Percentiles rank a stretch among this genome's conserved stretches.
phyloP scores from a whole-genome alignment of 2,113 vertebrate genomes.

The Poeciliopsis occidentalis region DNA sequence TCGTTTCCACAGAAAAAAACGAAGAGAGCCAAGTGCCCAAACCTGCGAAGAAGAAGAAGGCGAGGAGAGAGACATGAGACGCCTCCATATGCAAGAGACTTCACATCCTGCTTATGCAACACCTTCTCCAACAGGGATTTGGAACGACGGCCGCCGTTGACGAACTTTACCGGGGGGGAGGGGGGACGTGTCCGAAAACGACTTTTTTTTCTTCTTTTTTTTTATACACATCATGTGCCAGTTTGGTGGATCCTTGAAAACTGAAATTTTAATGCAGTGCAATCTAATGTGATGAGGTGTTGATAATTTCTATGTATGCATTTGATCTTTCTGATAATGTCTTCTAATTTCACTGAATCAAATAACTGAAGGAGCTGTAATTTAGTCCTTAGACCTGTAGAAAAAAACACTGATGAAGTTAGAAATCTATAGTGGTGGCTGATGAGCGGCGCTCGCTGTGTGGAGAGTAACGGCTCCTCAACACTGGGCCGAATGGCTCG shows the following conservation, averaged over 20 bases:
- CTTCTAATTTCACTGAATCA: slow-evolving; percentile 68
- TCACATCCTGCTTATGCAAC: slow-evolving; percentile 96
- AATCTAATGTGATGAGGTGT: slow-evolving; percentile 78
- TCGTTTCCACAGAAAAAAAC: slow-evolving; percentile 83
- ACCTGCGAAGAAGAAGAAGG: slow-evolving; percentile 99
- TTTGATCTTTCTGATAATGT: slow-evolving; percentile 63
- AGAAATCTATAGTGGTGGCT: slow-evolving; percentile 54
- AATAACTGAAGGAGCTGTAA: slow-evolving; percentile 64
- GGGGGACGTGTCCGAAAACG: slow-evolving; percentile 56
- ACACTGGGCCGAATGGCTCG: slow-evolving; percentile 10
- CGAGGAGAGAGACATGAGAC: slow-evolving; percentile 96
- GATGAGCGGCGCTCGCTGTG: slow-evolving; percentile 34
- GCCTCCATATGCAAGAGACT: slow-evolving; percentile 86
- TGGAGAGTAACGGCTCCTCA: slow-evolving; percentile 18
- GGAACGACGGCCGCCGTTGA: slow-evolving; percentile 80
- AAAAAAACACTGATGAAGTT: slow-evolving; percentile 65
- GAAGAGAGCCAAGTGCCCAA: slow-evolving; percentile 94
- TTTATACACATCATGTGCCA: slow-evolving; percentile 43
- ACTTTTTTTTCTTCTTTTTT: slow-evolving; percentile 70
- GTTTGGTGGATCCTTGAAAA: slow-evolving; percentile 44
- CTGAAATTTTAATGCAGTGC: slow-evolving; percentile 72
- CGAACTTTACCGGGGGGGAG: slow-evolving; percentile 46
- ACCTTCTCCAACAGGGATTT: slow-evolving; percentile 90
- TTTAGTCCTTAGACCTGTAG: slow-evolving; percentile 66
- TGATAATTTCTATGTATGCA: slow-evolving; percentile 63